Evolutionary conservation across 92 coral and sea anemone genomes (phyloP).

Genomic region (Epizoanthus ramosus): DNA sequence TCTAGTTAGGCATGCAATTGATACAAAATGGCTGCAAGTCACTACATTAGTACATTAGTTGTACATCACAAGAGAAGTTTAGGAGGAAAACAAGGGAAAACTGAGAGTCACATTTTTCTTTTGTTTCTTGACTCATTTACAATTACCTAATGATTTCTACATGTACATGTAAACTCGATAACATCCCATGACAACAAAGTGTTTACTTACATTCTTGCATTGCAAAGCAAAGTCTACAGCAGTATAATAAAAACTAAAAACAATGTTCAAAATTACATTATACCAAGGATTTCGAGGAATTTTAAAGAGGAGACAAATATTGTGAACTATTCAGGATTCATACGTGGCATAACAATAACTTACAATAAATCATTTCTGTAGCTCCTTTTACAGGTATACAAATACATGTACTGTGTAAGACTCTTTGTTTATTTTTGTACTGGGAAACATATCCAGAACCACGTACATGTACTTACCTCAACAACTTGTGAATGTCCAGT

Average conservation of each 20-base stretch:
- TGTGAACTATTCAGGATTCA: too few species aligned
- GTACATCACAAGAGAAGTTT: not conserved
- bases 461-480: slow-evolving; percentile 61
- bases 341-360: too few species aligned
- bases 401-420: too few species aligned
- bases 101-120: not conserved
- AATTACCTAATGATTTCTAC: too few species aligned
- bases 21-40: too few species aligned
- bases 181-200: too few species aligned
- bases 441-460: not conserved
- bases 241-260: not conserved
- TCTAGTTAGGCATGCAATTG: too few species aligned
- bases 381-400: too few species aligned
- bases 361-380: too few species aligned
- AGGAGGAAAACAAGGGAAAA: slow-evolving; percentile 3
- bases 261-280: not conserved
- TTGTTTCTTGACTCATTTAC: not conserved
- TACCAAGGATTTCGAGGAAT: not conserved
- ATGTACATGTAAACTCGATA: too few species aligned
- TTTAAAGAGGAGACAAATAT: not conserved
- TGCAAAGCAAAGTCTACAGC: not conserved
- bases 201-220: too few species aligned
- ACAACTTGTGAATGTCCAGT: slow-evolving; percentile 98
- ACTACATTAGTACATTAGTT: not conserved
- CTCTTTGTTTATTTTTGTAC: too few species aligned